Evolutionary conservation across 2,888 invertebrate genomes (phyloP), one percentile per base, ranked within the genome.

Genomic region (Macaria notata): DNA sequence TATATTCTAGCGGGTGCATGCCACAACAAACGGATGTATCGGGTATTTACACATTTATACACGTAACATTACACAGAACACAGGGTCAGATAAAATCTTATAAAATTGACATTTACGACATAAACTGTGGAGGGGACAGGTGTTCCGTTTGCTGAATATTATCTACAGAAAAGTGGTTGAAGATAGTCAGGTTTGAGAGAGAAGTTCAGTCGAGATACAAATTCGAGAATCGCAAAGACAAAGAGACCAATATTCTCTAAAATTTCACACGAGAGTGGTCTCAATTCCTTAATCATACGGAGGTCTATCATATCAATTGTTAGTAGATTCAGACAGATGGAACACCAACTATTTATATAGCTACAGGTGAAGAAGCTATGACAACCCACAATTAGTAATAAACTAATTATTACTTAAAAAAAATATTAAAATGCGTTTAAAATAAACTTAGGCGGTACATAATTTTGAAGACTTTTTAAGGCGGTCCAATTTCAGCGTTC

Each of bases 1-100:
- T 59, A 63, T 60, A 59, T 52, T 75, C 73, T 76, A 82, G 78
- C 75, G 62, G 73, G 83, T 83, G 82, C 79, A 76, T 46, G 47
- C 50, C 61, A 66, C 64, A 51, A 60, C 60, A 66, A 46, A 61
- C 57, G 33, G 8, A 59, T 62, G 47, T 62, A 44, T 50, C 7
- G 7, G 33, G 7, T 63, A 66, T 72, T 49, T 49, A 48, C 48
- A 48, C 9, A 19, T 19, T 68, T 66, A 70, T 68, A 73, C 65
- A 63, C 44, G 54, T 49, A 56, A 63, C 58, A 63, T 61, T 47
- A 58, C 58, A 59, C 41, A 43, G 49, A 60, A 61, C 49, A 55
- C 60, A 50, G 48, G 42, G 33, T 49, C 39, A n/a, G 61, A 48
- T 55, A 45, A 54, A 49, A 29, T 55, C 31, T 51, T 59, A 51